phyloP scores from a whole-genome alignment of 2,888 invertebrate genomes.

The Acronicta aceris region DNA sequence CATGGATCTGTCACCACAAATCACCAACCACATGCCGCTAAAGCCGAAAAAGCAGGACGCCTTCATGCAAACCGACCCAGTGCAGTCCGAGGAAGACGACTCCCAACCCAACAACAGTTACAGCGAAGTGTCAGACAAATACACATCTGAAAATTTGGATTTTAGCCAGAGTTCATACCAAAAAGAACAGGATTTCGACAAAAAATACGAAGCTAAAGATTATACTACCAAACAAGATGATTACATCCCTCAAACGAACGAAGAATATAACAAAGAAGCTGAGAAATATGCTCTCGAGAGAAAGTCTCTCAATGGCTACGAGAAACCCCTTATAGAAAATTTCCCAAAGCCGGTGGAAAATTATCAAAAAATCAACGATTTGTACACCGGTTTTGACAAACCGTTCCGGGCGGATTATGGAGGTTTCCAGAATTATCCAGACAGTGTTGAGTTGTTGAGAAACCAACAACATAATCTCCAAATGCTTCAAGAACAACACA shows the following conservation, averaged over 20 bases:
- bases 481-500: constrained; percentile 77
- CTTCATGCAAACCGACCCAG: constrained; percentile 84
- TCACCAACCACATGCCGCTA: constrained; percentile 23
- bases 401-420: constrained; percentile 55
- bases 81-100: constrained; percentile 76
- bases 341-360: constrained; percentile 44
- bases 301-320: constrained; percentile 74
- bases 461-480: constrained; percentile 82
- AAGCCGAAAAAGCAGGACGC: constrained; percentile 85
- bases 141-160: constrained; percentile 22
- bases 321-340: constrained; percentile 62
- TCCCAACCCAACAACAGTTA: constrained; percentile 72
- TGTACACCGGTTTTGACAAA: constrained; percentile 58
- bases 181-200: constrained; percentile 52
- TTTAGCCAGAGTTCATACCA: constrained; percentile 22
- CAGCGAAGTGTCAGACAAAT: constrained; percentile 66
- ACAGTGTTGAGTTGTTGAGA: constrained; percentile 74
- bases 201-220: constrained; percentile 74
- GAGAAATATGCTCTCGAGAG: constrained; percentile 81
- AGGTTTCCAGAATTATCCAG: constrained; percentile 63
- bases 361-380: constrained; percentile 63
- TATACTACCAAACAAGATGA: constrained; percentile 77
- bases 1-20: constrained; percentile 66
- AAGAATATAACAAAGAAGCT: constrained; percentile 83
- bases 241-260: constrained; percentile 80